Percentiles rank a stretch among this genome's conserved stretches.
phyloP scores from a whole-genome alignment of 2,888 invertebrate genomes.

The Rotaria socialis region DNA sequence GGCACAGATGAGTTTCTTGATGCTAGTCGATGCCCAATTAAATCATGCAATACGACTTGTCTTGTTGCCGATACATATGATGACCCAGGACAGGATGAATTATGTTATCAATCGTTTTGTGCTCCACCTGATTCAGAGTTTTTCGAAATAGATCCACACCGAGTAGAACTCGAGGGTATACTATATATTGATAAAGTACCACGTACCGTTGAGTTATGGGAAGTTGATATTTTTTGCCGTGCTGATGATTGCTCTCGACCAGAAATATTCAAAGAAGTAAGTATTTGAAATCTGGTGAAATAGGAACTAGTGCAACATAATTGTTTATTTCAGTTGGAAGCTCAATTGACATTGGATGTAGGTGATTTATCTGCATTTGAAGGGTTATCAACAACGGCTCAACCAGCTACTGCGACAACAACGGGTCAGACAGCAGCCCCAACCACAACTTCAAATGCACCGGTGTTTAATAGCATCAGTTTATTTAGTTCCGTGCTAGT shows the following conservation, averaged over 20 bases:
- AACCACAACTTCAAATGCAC: not conserved
- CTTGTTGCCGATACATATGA: too few species aligned
- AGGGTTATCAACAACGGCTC: too few species aligned
- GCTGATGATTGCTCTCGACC: constrained; percentile 32
- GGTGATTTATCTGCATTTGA: not conserved
- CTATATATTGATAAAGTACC: not conserved
- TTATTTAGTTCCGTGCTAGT: not conserved
- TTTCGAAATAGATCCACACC: not conserved
- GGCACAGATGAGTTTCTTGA: not conserved
- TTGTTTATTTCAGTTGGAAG: not conserved
- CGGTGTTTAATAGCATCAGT: not conserved
- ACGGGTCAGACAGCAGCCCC: not conserved
- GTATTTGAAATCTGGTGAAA: not conserved
- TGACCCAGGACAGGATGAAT: too few species aligned
- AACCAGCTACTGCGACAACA: not conserved
- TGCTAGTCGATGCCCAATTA: not conserved
- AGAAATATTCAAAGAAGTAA: not conserved
- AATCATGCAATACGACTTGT: not conserved
- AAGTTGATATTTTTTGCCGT: constrained; percentile 11
- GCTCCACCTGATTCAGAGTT: not conserved
- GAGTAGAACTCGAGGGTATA: not conserved
- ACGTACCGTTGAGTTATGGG: not conserved
- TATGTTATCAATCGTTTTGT: too few species aligned
- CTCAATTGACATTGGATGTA: not conserved
- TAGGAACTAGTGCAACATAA: not conserved